Base-by-base conservation (phyloP, 2,113 vertebrate species). In the Hypanus sabinus region DNA sequence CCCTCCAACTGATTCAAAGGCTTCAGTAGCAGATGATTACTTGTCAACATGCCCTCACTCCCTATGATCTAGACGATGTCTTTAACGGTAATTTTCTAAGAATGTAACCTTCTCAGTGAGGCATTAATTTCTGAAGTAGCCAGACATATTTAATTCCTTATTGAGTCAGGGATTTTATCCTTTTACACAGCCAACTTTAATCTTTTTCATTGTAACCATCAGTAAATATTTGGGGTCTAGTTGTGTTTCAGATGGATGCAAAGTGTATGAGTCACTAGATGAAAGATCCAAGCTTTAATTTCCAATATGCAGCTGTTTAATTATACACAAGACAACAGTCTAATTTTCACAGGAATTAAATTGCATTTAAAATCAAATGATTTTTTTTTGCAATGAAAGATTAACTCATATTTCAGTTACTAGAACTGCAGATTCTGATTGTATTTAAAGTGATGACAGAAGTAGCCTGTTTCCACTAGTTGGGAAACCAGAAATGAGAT, bases 311-410 rank as follows among this genome's bases (percentile, higher is more conserved):
- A 33, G n/a, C 85, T 14, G 10, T 9, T 33, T 90, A 90, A 90
- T 65, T 90, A 90, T 65, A 65, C 65, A 1, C 12, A 18, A 18
- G 85, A 20, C 60, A 90, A n/a, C 30, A 14, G 57, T 60, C 85
- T 90, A 65, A 90, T 90, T 90, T 90, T 62, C 85, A 65, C 16
- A 62, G n/a, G 11, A 90, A 90, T 65, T 65, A 88, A 88, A 33
- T 65, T 20, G 62, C n/a, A 90, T 9, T 65, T 90, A 90, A 90
- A 65, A 14, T 20, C n/a, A 0, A 33, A n/a, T 20, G 18, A 30
- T 33, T 90, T 87, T n/a, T n/a, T 46, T 60, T 65, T 33, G 60
- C 27, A 62, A 24, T 83, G 38, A 55, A 90, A 90, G 20, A 65
- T 33, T 14, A 20, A 20, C 30, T 33, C 14, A 36, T 79, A 12